Conservation (phyloP, 2,888 invertebrate genomes). For the Ornithoptera priamus region DNA sequence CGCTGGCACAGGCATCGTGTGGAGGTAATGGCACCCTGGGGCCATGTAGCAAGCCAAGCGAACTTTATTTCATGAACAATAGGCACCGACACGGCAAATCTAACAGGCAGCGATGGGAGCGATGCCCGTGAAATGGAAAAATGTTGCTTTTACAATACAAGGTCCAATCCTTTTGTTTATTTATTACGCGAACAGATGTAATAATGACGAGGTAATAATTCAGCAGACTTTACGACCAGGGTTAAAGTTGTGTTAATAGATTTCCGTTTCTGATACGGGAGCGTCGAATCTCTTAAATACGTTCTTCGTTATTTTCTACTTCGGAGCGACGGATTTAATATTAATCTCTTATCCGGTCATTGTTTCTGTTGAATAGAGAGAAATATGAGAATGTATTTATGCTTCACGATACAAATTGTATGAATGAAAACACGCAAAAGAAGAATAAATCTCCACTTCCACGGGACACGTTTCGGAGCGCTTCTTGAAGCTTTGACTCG, state of each 20-base stretch:
- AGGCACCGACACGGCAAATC: constrained; percentile 35
- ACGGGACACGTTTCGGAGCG: neutral
- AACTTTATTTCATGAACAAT: constrained; percentile 47
- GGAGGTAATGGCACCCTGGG: constrained; percentile 58
- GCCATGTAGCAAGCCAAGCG: constrained; percentile 50
- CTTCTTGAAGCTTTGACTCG: neutral
- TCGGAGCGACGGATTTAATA: too few relatives aligned
- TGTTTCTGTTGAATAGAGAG: neutral
- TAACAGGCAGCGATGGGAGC: constrained; percentile 15
- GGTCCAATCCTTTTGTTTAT: neutral
- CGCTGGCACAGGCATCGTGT: constrained; percentile 54
- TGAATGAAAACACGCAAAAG: neutral
- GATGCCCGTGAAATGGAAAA: neutral
- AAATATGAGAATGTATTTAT: neutral
- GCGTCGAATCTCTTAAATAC: too few relatives aligned
- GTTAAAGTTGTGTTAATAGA: too few relatives aligned
- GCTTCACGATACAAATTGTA: neutral
- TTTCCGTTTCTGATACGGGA: too few relatives aligned
- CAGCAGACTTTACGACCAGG: too few relatives aligned
- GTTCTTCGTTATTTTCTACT: too few relatives aligned
- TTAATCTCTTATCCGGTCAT: neutral
- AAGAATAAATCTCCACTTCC: neutral
- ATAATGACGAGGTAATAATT: too few relatives aligned
- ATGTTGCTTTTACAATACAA: neutral
- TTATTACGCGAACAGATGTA: neutral